These are phyloP conservation scores for Falco columbarius DNA, from an alignment of 2,797 vertebrate species.

Conservation along the genomic window DNA sequence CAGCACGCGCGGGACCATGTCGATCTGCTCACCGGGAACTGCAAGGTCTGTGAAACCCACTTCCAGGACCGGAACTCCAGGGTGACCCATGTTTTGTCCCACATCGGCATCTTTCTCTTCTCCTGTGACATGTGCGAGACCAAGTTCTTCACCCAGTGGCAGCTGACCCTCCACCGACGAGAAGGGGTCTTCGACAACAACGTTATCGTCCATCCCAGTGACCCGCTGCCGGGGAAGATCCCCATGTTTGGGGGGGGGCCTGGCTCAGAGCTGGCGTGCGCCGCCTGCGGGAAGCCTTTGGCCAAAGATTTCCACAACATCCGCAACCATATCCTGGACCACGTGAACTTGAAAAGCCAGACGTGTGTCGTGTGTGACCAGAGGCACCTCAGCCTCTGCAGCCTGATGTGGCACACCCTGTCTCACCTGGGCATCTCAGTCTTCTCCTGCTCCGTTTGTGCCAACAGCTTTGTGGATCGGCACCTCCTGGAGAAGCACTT, in stretches of 20 bases:
- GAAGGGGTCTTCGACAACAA: conserved; percentile 83
- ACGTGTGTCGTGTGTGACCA: conserved; percentile 88
- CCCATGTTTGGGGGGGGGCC: conserved; percentile 64
- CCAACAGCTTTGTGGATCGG: conserved; percentile 86
- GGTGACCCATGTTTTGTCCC: conserved; percentile 87
- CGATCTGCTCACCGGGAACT: conserved; percentile 85
- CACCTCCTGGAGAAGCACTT: conserved; percentile 87
- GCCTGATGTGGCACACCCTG: conserved; percentile 92
- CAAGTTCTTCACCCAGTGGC: conserved; percentile 91
- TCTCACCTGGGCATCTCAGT: conserved; percentile 87
- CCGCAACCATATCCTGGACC: conserved; percentile 87
- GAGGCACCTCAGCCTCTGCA: conserved; percentile 86
- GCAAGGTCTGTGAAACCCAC: conserved; percentile 88
- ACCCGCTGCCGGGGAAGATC: conserved; percentile 79
- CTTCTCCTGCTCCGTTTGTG: conserved; percentile 91
- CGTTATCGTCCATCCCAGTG: conserved; percentile 79
- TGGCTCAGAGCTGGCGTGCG: conserved; percentile 82
- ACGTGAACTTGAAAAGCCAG: conserved; percentile 87
- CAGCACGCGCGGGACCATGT: conserved; percentile 89
- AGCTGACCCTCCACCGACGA: conserved; percentile 89
- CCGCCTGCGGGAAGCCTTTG: conserved; percentile 84
- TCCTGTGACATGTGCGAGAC: conserved; percentile 93
- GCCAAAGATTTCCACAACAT: conserved; percentile 90
- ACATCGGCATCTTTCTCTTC: conserved; percentile 92
- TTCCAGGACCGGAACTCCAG: conserved; percentile 85